phyloP scores from a whole-genome alignment of 2,888 invertebrate genomes.

The Thymelicus acteon region DNA sequence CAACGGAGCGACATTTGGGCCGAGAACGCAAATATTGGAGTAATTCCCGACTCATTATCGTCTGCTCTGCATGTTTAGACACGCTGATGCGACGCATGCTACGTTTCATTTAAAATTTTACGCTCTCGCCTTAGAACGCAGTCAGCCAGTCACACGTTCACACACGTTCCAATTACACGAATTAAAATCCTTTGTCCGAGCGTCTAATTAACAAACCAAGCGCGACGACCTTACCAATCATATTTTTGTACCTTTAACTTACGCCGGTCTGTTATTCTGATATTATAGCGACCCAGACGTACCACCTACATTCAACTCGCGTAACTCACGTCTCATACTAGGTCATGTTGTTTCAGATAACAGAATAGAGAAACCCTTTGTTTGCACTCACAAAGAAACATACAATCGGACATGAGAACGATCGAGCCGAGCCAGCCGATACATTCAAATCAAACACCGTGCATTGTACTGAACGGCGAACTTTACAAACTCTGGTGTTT shows the following conservation, averaged over 20 bases:
- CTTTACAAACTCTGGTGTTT: slow-evolving; percentile 46
- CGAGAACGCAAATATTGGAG: slow-evolving; percentile 33
- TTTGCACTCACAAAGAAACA: slow-evolving; percentile 48
- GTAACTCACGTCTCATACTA: slow-evolving; percentile 26
- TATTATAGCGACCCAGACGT: slow-evolving; percentile 15
- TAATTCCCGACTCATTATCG: slow-evolving; percentile 40
- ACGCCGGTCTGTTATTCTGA: slow-evolving; percentile 47
- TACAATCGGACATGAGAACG: slow-evolving; percentile 39
- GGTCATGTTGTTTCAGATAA: slow-evolving; percentile 54
- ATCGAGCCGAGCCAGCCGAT: slow-evolving; percentile 39
- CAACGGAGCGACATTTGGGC: slow-evolving; percentile 20
- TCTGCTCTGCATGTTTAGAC: slow-evolving; percentile 32
- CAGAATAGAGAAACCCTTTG: slow-evolving; percentile 62
- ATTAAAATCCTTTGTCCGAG: slow-evolving; percentile 11
- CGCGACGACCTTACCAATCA: slow-evolving; percentile 28
- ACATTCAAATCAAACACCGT: slow-evolving; percentile 54
- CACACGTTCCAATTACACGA: slow-evolving; percentile 20
- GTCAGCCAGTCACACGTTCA: slow-evolving; percentile 20
- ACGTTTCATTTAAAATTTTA: slow-evolving; percentile 31
- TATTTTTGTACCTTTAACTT: slow-evolving; percentile 46
- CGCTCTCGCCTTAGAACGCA: slow-evolving; percentile 29
- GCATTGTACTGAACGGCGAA: slow-evolving; percentile 53
- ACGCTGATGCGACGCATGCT: slow-evolving; percentile 21
- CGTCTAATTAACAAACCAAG: slow-evolving; percentile 41
- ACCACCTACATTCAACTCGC: slow-evolving; percentile 45